These are phyloP conservation scores for Aix galericulata DNA, from an alignment of 2,113 vertebrate species.

Conservation along the genomic window DNA sequence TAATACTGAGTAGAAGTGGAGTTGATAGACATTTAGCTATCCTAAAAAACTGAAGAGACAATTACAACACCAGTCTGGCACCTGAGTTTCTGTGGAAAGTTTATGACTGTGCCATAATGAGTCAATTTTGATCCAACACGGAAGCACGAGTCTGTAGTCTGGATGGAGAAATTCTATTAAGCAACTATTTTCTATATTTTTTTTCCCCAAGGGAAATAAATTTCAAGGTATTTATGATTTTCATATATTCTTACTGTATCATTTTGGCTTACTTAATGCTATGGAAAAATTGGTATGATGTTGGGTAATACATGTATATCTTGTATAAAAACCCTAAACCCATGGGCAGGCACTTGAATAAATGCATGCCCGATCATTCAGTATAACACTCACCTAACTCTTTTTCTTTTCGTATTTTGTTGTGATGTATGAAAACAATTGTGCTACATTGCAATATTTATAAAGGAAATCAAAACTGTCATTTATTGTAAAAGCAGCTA, in stretches of 20 bases:
- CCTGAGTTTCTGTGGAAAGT: neutral
- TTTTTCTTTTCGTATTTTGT: slow-evolving; percentile 23
- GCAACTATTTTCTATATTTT: neutral
- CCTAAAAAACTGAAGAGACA: neutral
- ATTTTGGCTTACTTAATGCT: neutral
- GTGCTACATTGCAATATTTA: slow-evolving; percentile 3
- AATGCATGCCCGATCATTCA: neutral
- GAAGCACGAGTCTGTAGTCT: neutral
- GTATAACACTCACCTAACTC: neutral
- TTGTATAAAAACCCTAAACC: neutral
- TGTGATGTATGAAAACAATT: slow-evolving; percentile 48
- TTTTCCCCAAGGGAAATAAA: neutral
- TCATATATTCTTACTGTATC: neutral
- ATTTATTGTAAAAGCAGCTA: slow-evolving; percentile 39
- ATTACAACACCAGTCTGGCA: neutral
- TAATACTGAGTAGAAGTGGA: neutral
- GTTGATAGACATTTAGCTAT: neutral
- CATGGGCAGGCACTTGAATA: neutral
- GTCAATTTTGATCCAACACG: neutral
- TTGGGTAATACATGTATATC: neutral
- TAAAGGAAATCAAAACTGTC: slow-evolving; percentile 26
- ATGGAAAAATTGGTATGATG: neutral
- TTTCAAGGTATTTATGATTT: neutral
- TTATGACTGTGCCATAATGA: neutral
- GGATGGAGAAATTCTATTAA: neutral